Evolutionary conservation across 2,113 vertebrate genomes (phyloP), one percentile per base, ranked within the genome.

Genomic region (Nothocercus julius): DNA sequence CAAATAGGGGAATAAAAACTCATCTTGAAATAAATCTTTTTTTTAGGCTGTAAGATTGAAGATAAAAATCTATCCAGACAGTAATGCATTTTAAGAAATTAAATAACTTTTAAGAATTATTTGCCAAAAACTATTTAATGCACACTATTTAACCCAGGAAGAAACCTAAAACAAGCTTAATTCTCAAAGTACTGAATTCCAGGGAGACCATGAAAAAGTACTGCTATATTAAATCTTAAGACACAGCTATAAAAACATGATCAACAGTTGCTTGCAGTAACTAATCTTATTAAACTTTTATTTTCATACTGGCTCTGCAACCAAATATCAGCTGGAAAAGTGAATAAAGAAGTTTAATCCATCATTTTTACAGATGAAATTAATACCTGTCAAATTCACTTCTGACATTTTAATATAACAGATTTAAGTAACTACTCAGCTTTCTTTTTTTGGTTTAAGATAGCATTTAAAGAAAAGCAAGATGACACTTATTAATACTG

Each of bases 301-400:
- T 97, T 93, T 96, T 94, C 80, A 66, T 94, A 92, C 0, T 11
- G 90, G 93, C 98, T 98, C 94, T 95, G 97, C 93, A 95, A 97
- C 67, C 62, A 97, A 97, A 91, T 95, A 97, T 97, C 96, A 95
- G 94, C 96, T 97, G 92, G 97, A 97, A 98, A 96, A 85, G 85
- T 95, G 92, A 98, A 98, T 97, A 98, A 98, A 98, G 96, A 96
- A 98, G 98, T 97, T 97, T 97, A 98, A 98, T 98, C 97, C 96
- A 98, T 98, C 98, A 98, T 97, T 97, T 94, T 97, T 97, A 97
- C 97, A 96, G 97, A 98, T 98, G 86, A 98, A 98, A 98, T 98
- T 98, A 98, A 98, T 97, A 98, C 94, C 96, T 98, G 97, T 98
- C 98, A 98, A 93, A 97, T 97, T 97, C 94, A 97, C 89, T 97